Evolutionary conservation across 2,797 vertebrate species (phyloP).

Genomic region (Ctenopoma multispine): DNA sequence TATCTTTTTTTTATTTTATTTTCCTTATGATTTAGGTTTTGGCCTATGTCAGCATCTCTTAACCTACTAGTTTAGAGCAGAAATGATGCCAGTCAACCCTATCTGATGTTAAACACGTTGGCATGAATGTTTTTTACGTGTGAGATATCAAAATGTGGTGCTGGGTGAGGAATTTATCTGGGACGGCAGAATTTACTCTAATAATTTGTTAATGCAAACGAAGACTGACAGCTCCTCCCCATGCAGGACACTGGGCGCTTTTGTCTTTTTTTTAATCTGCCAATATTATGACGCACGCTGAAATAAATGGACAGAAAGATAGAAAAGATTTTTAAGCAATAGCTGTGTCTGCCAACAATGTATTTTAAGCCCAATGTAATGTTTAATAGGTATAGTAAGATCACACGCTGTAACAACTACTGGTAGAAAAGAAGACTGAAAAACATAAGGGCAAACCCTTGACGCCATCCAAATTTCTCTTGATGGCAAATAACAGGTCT

Average conservation of each 20-base stretch:
- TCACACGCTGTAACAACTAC: constrained; percentile 6
- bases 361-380: too few species aligned
- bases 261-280: constrained; percentile 38
- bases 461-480: background rate
- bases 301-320: constrained; percentile 28
- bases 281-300: constrained; percentile 24
- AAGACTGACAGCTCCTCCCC: constrained; percentile 56
- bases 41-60: constrained; percentile 45
- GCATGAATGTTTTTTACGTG: constrained; percentile 42
- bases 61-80: constrained; percentile 15
- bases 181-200: constrained; percentile 33
- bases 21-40: constrained; percentile 22
- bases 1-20: constrained; percentile 16
- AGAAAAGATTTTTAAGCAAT: constrained; percentile 17
- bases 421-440: background rate
- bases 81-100: constrained; percentile 37
- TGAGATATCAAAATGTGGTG: constrained; percentile 35
- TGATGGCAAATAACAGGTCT: constrained; percentile 25
- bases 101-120: constrained; percentile 53
- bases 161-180: constrained; percentile 30
- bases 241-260: constrained; percentile 27
- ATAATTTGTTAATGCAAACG: constrained; percentile 57
- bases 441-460: constrained; percentile 8
- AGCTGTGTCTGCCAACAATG: constrained; percentile 1
- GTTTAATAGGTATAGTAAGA: constrained; percentile 5